Evolutionary conservation across 2,797 vertebrate species (phyloP).

Genomic region (Varecia variegata): DNA sequence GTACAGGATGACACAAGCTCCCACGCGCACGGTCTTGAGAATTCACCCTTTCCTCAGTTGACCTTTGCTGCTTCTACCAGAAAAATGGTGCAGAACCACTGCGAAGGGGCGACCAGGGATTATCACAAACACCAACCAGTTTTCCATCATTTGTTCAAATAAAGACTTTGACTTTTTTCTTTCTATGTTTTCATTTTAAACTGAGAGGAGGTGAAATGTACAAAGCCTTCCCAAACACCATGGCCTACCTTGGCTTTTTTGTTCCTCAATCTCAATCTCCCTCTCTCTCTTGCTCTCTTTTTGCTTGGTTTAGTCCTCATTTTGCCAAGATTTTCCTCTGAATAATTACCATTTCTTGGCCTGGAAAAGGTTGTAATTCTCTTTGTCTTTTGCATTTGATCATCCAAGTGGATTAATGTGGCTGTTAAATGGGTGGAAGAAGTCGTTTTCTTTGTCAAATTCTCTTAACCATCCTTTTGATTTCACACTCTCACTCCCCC

Average conservation of each 20-base stretch:
- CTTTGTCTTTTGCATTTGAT: slow-evolving; percentile 83
- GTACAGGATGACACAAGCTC: slow-evolving; percentile 50
- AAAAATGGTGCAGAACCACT: slow-evolving; percentile 67
- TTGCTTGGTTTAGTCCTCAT: slow-evolving; percentile 80
- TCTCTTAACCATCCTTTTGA: slow-evolving; percentile 79
- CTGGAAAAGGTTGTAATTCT: slow-evolving; percentile 84
- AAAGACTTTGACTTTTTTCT: slow-evolving; percentile 61
- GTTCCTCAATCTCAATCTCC: not conserved
- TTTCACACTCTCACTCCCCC: slow-evolving; percentile 64
- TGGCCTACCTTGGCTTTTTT: slow-evolving; percentile 46
- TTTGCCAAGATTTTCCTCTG: slow-evolving; percentile 78
- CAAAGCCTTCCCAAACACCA: slow-evolving; percentile 55
- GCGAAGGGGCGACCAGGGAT: slow-evolving; percentile 32
- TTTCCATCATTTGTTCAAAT: slow-evolving; percentile 75
- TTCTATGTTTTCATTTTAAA: slow-evolving; percentile 75
- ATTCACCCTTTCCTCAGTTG: slow-evolving; percentile 60
- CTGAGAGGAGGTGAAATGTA: slow-evolving; percentile 74
- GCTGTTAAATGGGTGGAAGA: slow-evolving; percentile 80
- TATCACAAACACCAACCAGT: slow-evolving; percentile 52
- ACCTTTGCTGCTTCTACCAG: slow-evolving; percentile 69
- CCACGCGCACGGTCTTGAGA: slow-evolving; percentile 12
- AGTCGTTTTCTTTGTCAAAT: slow-evolving; percentile 74
- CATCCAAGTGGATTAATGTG: slow-evolving; percentile 81
- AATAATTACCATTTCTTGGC: slow-evolving; percentile 74
- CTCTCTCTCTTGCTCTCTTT: not conserved